Percentiles rank a stretch among this genome's conserved stretches.
These are phyloP conservation scores for Zoanthus sociatus DNA, from an alignment of 92 coral and sea anemone genomes.

Conservation along the genomic window DNA sequence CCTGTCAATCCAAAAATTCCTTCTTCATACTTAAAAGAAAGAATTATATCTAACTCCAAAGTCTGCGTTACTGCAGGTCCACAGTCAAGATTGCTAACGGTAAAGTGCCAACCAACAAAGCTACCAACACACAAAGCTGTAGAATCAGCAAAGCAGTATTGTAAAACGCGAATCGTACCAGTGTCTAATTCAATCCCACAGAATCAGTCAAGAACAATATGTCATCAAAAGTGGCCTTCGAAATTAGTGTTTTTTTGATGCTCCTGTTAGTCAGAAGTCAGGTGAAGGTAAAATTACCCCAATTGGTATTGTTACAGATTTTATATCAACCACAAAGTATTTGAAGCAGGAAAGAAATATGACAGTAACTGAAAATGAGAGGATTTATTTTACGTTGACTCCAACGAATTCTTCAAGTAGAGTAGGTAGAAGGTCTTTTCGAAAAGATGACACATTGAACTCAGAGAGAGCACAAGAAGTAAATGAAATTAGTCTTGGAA, in stretches of 20 bases:
- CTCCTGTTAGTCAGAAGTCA: neutral
- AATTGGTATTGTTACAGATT: neutral
- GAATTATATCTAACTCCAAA: conserved; percentile 15
- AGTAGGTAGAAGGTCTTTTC: neutral
- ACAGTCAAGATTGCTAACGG: neutral
- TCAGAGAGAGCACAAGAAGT: conserved; percentile 5
- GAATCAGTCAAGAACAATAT: neutral
- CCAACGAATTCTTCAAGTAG: neutral
- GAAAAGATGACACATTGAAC: neutral
- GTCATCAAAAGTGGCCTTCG: neutral
- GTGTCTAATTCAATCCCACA: neutral
- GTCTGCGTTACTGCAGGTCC: neutral
- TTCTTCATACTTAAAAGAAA: conserved; percentile 15
- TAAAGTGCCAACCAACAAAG: neutral
- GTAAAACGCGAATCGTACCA: neutral
- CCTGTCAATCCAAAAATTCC: neutral
- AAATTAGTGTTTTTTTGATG: neutral
- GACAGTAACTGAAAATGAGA: neutral
- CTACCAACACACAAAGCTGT: neutral
- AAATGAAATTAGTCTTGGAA: neutral
- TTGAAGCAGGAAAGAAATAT: neutral
- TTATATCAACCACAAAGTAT: neutral
- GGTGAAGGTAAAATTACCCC: neutral
- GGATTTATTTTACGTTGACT: neutral
- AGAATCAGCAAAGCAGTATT: neutral